phyloP scores from a whole-genome alignment of 2,888 invertebrate species.

The Argyra leucocephala region DNA sequence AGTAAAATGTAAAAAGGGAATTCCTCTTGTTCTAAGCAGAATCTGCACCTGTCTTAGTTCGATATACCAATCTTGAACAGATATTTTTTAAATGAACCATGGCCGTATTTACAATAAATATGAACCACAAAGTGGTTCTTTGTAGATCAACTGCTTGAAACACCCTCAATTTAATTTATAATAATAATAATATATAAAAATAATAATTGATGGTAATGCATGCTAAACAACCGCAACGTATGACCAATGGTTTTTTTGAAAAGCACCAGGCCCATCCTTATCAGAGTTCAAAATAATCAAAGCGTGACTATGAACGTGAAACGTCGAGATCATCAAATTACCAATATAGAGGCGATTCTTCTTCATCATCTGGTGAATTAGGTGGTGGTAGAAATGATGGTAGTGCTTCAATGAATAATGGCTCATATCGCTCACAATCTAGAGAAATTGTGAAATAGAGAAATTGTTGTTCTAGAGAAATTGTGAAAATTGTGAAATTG shows the following conservation, averaged over 20 bases:
- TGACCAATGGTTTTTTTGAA: slow-evolving; percentile 99
- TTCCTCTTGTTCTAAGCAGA: no score
- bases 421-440: slow-evolving; percentile 62
- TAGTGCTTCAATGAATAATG: slow-evolving; percentile 42
- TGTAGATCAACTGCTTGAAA: no score
- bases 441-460: slow-evolving; percentile 65
- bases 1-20: no score
- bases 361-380: slow-evolving; percentile 26
- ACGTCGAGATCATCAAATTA: slow-evolving; percentile 41
- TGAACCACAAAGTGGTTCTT: no score
- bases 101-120: no score
- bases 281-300: slow-evolving; percentile 71
- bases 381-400: slow-evolving; percentile 21
- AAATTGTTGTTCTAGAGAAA: no score
- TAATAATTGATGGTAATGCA: slow-evolving; percentile 91
- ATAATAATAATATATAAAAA: no score
- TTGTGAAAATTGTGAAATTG: no score
- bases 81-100: no score
- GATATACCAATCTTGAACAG: no score
- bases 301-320: slow-evolving; percentile 54
- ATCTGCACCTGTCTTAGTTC: no score
- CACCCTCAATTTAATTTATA: no score
- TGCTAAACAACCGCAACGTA: slow-evolving; percentile 99
- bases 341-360: slow-evolving; percentile 43
- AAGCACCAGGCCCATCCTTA: slow-evolving; percentile 96